These are phyloP conservation scores for Incurvaria masculella DNA, from an alignment of 2,888 invertebrate species.

Conservation along the genomic window DNA sequence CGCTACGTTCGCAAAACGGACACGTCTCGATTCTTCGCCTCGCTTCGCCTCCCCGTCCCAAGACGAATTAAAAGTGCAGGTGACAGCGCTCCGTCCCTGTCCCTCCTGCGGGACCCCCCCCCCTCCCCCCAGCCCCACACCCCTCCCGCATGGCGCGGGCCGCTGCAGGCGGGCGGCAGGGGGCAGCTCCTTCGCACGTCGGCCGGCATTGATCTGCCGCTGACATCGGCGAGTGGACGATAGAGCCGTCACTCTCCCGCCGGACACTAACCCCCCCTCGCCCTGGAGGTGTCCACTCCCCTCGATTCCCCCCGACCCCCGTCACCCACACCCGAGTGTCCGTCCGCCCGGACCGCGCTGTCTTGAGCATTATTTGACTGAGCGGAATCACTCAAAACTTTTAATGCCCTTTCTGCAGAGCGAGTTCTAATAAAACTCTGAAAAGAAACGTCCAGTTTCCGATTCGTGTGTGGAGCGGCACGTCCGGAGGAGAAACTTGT, in stretches of 20 bases:
- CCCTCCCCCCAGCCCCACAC: conserved; percentile 11
- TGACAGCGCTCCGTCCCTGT: conserved; percentile 19
- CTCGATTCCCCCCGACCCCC: conserved; percentile 9
- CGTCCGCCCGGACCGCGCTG: conserved; percentile 31
- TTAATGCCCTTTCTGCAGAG: conserved; percentile 51
- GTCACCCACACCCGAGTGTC: conserved; percentile 7
- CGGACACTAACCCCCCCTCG: conserved; percentile 15
- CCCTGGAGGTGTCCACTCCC: conserved; percentile 6
- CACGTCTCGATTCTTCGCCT: conserved; percentile 1
- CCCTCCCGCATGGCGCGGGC: not conserved
- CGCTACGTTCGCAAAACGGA: conserved; percentile 2
- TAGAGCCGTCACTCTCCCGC: conserved; percentile 32
- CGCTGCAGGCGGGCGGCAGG: not conserved
- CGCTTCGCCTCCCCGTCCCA: conserved; percentile 7
- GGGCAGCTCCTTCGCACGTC: conserved; percentile 18
- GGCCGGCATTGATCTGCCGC: conserved; percentile 51
- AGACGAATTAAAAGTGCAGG: conserved; percentile 51
- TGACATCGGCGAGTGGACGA: conserved; percentile 34
- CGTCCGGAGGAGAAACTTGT: no score
- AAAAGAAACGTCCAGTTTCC: no score
- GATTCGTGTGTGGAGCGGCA: no score
- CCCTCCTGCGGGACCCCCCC: conserved; percentile 17
- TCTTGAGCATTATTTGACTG: conserved; percentile 43
- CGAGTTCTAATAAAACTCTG: conserved; percentile 23
- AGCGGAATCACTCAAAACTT: conserved; percentile 56